Conservation (phyloP, 2,888 invertebrate species). For the Crocallis elinguaria region DNA sequence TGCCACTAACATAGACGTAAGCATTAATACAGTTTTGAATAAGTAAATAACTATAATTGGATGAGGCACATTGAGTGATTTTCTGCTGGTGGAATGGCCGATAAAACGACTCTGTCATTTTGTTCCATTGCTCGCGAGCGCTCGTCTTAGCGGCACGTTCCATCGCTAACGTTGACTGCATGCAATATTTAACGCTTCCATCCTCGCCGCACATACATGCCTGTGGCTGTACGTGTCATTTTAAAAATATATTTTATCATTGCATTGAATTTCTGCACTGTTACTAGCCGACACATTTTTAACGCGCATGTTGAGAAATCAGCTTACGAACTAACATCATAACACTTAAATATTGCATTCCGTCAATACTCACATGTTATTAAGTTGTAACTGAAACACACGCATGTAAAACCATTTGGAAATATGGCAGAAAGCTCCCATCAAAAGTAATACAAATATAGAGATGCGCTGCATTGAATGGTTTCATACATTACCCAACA, state of each 20-base stretch:
- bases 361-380: constrained; percentile 73
- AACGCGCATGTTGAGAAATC: constrained; percentile 66
- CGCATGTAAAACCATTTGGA: constrained; percentile 55
- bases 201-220: constrained; percentile 66
- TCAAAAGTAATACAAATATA: neutral
- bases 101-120: constrained; percentile 64
- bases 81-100: constrained; percentile 59
- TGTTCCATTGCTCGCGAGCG: constrained; percentile 70
- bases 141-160: constrained; percentile 79
- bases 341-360: constrained; percentile 84
- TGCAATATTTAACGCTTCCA: constrained; percentile 84
- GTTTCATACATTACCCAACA: constrained; percentile 26
- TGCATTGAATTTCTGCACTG: constrained; percentile 65
- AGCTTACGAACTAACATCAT: constrained; percentile 62
- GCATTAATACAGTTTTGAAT: constrained; percentile 46
- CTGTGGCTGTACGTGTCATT: constrained; percentile 65
- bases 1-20: constrained; percentile 41
- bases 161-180: constrained; percentile 83
- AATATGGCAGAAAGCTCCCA: constrained; percentile 2
- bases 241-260: constrained; percentile 63
- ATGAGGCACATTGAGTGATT: constrained; percentile 45
- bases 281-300: constrained; percentile 57
- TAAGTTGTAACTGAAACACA: constrained; percentile 47
- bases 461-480: constrained; percentile 3
- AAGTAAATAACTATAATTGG: constrained; percentile 42